Conservation (phyloP, 1,140 invertebrate genomes). For the Penaeus vannamei region DNA sequence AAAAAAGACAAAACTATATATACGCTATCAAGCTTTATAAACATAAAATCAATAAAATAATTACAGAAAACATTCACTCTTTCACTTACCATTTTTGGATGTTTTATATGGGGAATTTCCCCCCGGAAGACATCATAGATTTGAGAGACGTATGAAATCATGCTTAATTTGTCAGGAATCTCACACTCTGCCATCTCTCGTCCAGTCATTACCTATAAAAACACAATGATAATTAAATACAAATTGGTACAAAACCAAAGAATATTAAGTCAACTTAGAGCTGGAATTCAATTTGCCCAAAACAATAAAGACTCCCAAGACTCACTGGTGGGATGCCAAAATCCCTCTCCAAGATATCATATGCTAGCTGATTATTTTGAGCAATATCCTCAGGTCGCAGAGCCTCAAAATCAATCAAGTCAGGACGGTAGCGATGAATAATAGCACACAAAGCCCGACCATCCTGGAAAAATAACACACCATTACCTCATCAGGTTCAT, state of each 20-base stretch:
- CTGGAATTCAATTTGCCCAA: conserved; percentile 61
- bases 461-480: conserved; percentile 69
- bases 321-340: conserved; percentile 81
- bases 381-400: conserved; percentile 78
- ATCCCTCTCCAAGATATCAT: conserved; percentile 85
- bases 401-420: conserved; percentile 83
- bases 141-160: conserved; percentile 89
- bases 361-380: conserved; percentile 86
- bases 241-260: background rate
- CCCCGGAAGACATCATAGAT: conserved; percentile 87
- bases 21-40: no score
- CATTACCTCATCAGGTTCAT: no score
- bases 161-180: conserved; percentile 81
- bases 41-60: no score
- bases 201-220: conserved; percentile 81
- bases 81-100: conserved; percentile 80
- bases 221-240: conserved; percentile 54
- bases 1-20: no score
- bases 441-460: conserved; percentile 88
- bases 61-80: background rate
- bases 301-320: background rate
- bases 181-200: conserved; percentile 82
- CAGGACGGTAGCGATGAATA: conserved; percentile 88
- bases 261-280: background rate
- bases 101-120: conserved; percentile 86